Evolutionary conservation across 2,113 vertebrate species (phyloP).

Genomic region (Limanda limanda): DNA sequence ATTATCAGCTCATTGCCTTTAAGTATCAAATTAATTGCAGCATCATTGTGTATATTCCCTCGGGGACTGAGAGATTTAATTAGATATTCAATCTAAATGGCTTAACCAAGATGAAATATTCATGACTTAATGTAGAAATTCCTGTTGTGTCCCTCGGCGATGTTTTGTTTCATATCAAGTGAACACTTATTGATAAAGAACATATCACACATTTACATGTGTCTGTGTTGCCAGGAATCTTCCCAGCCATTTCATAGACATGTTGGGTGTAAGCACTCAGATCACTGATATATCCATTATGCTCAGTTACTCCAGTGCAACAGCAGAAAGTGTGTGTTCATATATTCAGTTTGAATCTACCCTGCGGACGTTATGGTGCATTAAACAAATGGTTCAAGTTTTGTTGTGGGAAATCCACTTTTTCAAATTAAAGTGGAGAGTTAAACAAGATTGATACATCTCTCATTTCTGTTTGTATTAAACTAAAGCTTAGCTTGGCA

Average conservation of each 20-base stretch:
- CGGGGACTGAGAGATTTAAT: constrained; percentile 63
- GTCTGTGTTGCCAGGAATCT: constrained; percentile 10
- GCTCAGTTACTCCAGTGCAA: not conserved
- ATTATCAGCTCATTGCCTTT: constrained; percentile 64
- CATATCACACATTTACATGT: constrained; percentile 56
- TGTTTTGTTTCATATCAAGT: constrained; percentile 47
- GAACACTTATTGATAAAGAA: constrained; percentile 60
- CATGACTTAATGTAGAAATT: constrained; percentile 57
- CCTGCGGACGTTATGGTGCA: too few species aligned
- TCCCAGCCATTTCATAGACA: not conserved
- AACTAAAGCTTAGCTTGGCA: not conserved
- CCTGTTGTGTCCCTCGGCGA: constrained; percentile 50
- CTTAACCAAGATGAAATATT: constrained; percentile 67
- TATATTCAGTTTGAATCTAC: not conserved
- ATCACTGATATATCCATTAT: not conserved
- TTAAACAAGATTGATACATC: too few species aligned
- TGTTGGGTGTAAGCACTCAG: constrained; percentile 2
- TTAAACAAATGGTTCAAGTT: too few species aligned
- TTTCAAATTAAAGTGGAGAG: too few species aligned
- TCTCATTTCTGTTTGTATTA: too few species aligned
- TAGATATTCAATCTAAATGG: constrained; percentile 69
- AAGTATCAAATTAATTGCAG: constrained; percentile 72
- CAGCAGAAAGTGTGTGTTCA: not conserved
- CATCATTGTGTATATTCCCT: constrained; percentile 68
- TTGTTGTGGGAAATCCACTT: too few species aligned